Evolutionary conservation across 1,140 invertebrate species (phyloP).

Genomic region (Tenebrio molitor): DNA sequence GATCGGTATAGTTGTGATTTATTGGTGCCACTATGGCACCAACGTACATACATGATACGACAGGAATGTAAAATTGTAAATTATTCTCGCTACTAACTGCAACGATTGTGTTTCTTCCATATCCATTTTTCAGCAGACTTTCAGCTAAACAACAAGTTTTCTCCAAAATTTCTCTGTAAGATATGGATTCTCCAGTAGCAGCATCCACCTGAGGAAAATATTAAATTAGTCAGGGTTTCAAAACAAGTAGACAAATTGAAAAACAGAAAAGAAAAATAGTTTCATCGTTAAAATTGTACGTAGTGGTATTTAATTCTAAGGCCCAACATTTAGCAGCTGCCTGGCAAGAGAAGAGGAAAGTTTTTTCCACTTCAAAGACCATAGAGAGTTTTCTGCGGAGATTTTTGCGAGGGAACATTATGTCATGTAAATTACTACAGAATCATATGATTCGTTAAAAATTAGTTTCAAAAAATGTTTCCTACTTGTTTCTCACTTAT

Average conservation of each 20-base stretch:
- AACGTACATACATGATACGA: slow-evolving; percentile 68
- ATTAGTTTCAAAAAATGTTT: too few species aligned
- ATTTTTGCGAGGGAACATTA: too few species aligned
- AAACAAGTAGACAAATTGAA: not conserved
- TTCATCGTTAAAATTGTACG: too few species aligned
- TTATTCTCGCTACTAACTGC: slow-evolving; percentile 72
- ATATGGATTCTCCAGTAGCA: slow-evolving; percentile 37
- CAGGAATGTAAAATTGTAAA: slow-evolving; percentile 68
- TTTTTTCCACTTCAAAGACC: too few species aligned
- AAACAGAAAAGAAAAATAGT: not conserved
- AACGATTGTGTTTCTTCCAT: slow-evolving; percentile 62
- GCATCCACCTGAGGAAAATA: slow-evolving; percentile 50
- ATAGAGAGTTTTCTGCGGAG: too few species aligned
- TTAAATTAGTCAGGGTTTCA: not conserved
- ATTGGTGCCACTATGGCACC: slow-evolving; percentile 71
- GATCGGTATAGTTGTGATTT: slow-evolving; percentile 70
- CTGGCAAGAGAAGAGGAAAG: too few species aligned
- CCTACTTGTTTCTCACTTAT: too few species aligned
- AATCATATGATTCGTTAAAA: too few species aligned
- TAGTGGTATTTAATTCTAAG: too few species aligned
- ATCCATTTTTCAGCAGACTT: slow-evolving; percentile 47
- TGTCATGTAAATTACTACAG: too few species aligned
- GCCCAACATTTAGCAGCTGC: too few species aligned
- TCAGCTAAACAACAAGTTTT: slow-evolving; percentile 47
- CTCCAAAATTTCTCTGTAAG: slow-evolving; percentile 47